A percentile compares a stretch with the other conserved stretches of the same genome.
These are phyloP conservation scores for Phenganax marumi DNA, from an alignment of 92 coral and sea anemone species.

Conservation along the genomic window DNA sequence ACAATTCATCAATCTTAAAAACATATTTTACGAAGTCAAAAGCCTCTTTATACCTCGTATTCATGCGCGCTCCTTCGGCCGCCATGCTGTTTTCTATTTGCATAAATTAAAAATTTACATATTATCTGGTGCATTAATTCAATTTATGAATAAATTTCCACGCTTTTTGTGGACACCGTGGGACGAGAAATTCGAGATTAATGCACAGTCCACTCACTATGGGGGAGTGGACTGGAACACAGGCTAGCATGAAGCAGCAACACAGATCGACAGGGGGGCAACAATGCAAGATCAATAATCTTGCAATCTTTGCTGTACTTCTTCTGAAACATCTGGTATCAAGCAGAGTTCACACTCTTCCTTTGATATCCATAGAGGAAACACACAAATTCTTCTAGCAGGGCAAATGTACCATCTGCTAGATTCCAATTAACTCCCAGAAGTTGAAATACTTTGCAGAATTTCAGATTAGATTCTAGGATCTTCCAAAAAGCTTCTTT, in stretches of 20 bases:
- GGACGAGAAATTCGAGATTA: too few relatives aligned
- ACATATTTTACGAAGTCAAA: not conserved
- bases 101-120: too few relatives aligned
- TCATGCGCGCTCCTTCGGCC: too few relatives aligned
- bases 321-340: not conserved
- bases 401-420: not conserved
- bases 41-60: too few relatives aligned
- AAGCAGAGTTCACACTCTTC: not conserved
- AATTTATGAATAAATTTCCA: too few relatives aligned
- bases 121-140: not conserved
- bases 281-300: not conserved
- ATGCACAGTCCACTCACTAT: too few relatives aligned
- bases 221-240: too few relatives aligned
- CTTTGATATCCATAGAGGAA: not conserved
- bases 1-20: too few relatives aligned
- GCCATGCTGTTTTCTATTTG: too few relatives aligned
- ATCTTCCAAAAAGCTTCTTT: not conserved
- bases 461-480: not conserved
- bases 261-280: not conserved
- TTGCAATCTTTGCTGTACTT: not conserved
- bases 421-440: not conserved
- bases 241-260: not conserved
- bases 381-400: not conserved
- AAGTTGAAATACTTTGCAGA: not conserved
- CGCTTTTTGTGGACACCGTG: too few relatives aligned